These are phyloP conservation scores for Pollimyrus isidori DNA, from an alignment of 2,113 vertebrate genomes.

Conservation along the genomic window DNA sequence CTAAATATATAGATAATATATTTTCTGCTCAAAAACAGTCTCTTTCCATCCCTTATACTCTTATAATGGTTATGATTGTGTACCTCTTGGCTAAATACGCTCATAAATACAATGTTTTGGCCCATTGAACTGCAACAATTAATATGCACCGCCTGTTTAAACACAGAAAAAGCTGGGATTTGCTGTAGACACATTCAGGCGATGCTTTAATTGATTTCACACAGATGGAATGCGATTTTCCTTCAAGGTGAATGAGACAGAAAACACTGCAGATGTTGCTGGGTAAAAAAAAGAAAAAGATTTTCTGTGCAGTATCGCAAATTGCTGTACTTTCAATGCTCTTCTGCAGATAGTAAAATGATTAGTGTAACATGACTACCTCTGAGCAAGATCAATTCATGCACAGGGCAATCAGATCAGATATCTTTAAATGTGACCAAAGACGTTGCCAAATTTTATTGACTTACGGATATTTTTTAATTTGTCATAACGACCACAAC, in stretches of 20 bases:
- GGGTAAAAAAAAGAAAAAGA: neutral
- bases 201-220: constrained; percentile 13
- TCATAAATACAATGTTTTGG: constrained; percentile 12
- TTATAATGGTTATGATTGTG: constrained; percentile 20
- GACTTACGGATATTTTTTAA: neutral
- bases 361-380: neutral
- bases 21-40: constrained; percentile 48
- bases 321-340: neutral
- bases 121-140: constrained; percentile 13
- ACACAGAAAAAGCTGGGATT: constrained; percentile 6
- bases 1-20: constrained; percentile 33
- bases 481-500: neutral
- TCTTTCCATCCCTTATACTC: constrained; percentile 35
- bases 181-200: constrained; percentile 10
- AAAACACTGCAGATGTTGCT: neutral
- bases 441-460: neutral
- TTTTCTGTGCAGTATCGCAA: neutral
- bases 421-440: neutral
- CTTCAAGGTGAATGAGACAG: constrained; percentile 3
- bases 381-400: neutral
- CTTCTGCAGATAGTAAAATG: neutral
- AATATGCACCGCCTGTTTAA: constrained; percentile 16
- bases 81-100: constrained; percentile 5
- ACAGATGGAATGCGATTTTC: neutral
- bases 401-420: neutral